Base-by-base conservation (phyloP, 1,140 invertebrate species). In the Drosophila repletoides region DNA sequence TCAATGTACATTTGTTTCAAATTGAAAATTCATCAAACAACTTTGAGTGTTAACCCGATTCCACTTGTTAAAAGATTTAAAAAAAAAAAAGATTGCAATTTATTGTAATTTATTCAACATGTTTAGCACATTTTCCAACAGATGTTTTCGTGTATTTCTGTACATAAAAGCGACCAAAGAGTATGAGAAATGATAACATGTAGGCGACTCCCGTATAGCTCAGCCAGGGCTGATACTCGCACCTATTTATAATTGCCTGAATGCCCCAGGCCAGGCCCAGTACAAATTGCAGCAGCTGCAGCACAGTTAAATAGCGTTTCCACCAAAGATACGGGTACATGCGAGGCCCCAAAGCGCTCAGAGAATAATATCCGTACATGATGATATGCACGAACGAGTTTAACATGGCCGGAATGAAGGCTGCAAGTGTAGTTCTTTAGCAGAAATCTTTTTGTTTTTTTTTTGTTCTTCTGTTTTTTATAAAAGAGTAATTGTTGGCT, bases 361-460 rank as follows among this genome's bases (percentile, higher is more conserved):
- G 90, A 0, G 95, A 95, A 90, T 98, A 98, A 90, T 98, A 99
- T 2, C 94, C 93, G 88, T 99, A 98, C 97, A 98, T 98, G 14
- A 98, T 90, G 0, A 98, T 95, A 89, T 98, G 97, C 29, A 98
- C 96, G 41, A 94, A 95, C 60, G 96, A 97, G 91, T 99, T 98
- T 6, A 98, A 94, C 93, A 97, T 95, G 0, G 95, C 95, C 21
- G 95, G 96, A 28, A 97, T 91, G 88, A 96, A 96, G 5, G 95
- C 96, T 96, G 90, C 28, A 93, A 93, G 43, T 64, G 2, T 28
- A 15, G 26, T 0, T 3, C 0, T 19, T 12, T 29, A 10, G 24
- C 2, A 14, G 5, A 15, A n/a, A 26, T 5, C 19, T 10, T 34
- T 33, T n/a, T n/a, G n/a, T n/a, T n/a, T n/a, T n/a, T n/a, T n/a